Evolutionary conservation across 2,113 vertebrate species (phyloP), one percentile per base, ranked within the genome.

Genomic region (Notechis scutatus): DNA sequence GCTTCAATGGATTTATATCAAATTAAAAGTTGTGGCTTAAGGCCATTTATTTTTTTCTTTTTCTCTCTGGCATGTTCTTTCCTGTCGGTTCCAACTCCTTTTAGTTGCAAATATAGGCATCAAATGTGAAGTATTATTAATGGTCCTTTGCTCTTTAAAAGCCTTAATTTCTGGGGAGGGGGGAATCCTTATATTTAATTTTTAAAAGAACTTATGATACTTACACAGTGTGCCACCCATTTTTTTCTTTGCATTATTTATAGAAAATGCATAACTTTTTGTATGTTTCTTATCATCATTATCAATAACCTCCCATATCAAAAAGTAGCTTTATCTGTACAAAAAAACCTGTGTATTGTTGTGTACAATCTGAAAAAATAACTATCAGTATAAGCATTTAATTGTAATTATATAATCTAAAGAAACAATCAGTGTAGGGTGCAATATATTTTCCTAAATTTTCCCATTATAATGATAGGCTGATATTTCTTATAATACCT

Each of bases 401-500:
- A 69, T 34, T 69, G 2, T 69, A 69, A 69, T 34, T 69, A 34
- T 69, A 5, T 34, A 34, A n/a, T 69, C 64, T n/a, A 69, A n/a
- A 69, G 34, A 42, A 81, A 42, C 14, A 7, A 18, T 74, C 15
- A 81, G 69, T 81, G 15, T 39, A 20, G 92, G 57, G 6, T 85
- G 64, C 56, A 94, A 88, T 52, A 87, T 94, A 93, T 42, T 34
- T 54, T 93, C 15, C 93, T 85, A 90, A 93, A 92, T 50, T 86
- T 91, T 89, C 91, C 90, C 86, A 91, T 86, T 93, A 92, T 92
- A 95, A 93, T 15, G 34, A 34, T 26, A 95, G 91, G n/a, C 57
- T 69, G 61, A 20, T 94, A 95, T 96, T 97, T 96, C 93, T 95
- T 96, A 94, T 93, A 89, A 94, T 95, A 96, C 96, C 95, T 94